Evolutionary conservation across 2,113 vertebrate genomes (phyloP).

Genomic region (Choloepus hoffmanni): DNA sequence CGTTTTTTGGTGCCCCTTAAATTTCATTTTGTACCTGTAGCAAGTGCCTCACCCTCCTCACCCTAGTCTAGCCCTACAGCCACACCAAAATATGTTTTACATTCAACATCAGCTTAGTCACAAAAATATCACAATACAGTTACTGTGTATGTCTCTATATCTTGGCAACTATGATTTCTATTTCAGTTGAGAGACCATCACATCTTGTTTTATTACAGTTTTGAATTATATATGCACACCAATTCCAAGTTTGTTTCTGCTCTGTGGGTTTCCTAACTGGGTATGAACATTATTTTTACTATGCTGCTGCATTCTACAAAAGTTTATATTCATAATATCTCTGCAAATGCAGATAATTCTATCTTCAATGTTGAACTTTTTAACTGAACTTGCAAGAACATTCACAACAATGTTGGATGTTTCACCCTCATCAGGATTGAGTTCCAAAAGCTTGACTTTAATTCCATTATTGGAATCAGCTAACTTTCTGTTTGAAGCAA

Average conservation of each 20-base stretch:
- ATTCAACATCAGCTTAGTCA: not conserved
- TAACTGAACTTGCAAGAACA: not conserved
- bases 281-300: not conserved
- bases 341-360: constrained; percentile 15
- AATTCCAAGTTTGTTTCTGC: constrained; percentile 60
- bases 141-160: not conserved
- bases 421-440: not conserved
- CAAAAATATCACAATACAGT: not conserved
- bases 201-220: not conserved
- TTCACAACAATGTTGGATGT: not conserved
- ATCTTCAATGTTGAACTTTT: not conserved
- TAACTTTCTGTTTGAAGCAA: not conserved
- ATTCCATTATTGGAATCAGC: not conserved
- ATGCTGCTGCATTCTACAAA: not conserved
- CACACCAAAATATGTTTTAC: not conserved
- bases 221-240: constrained; percentile 48
- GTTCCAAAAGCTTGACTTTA: not conserved
- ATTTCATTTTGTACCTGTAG: not conserved
- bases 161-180: not conserved
- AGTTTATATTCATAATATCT: not conserved
- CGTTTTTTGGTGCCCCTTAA: not conserved
- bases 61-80: not conserved
- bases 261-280: constrained; percentile 68
- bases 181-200: not conserved
- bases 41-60: too few species aligned